phyloP scores from a whole-genome alignment of 2,797 vertebrate species.

The Morelia viridis region DNA sequence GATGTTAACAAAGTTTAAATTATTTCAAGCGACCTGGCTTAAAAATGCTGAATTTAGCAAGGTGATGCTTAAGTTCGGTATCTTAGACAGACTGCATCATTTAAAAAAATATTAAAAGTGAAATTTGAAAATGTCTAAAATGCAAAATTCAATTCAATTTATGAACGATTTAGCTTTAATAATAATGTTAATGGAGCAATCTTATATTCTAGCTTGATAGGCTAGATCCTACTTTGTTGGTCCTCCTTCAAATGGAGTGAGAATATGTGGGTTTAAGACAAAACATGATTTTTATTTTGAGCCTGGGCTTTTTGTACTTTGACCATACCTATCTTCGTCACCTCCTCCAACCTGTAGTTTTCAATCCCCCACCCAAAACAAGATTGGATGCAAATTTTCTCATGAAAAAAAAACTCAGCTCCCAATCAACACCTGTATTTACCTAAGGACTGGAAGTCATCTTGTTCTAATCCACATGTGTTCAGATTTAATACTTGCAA shows the following conservation, averaged over 20 bases:
- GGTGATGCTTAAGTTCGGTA: not conserved
- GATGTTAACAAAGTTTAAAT: not conserved
- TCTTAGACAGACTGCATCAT: not conserved
- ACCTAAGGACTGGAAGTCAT: slow-evolving; percentile 76
- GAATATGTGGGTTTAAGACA: not conserved
- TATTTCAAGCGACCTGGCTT: not conserved
- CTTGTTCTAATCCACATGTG: slow-evolving; percentile 76
- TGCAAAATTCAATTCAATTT: not conserved
- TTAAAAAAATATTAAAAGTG: not conserved
- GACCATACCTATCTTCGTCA: not conserved
- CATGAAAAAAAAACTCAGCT: not conserved
- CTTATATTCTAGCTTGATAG: not conserved
- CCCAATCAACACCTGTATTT: slow-evolving; percentile 52
- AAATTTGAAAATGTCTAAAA: not conserved
- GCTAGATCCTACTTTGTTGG: not conserved
- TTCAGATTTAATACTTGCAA: slow-evolving; percentile 78
- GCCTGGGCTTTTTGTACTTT: not conserved
- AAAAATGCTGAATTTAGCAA: not conserved
- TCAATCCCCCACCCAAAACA: not conserved
- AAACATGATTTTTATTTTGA: not conserved
- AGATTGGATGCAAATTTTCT: not conserved
- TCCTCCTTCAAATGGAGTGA: not conserved
- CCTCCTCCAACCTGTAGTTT: not conserved
- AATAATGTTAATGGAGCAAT: not conserved
- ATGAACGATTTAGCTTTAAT: not conserved